These are phyloP conservation scores for Macrobrachium nipponense DNA, from an alignment of 1,140 invertebrate species.

Conservation along the genomic window DNA sequence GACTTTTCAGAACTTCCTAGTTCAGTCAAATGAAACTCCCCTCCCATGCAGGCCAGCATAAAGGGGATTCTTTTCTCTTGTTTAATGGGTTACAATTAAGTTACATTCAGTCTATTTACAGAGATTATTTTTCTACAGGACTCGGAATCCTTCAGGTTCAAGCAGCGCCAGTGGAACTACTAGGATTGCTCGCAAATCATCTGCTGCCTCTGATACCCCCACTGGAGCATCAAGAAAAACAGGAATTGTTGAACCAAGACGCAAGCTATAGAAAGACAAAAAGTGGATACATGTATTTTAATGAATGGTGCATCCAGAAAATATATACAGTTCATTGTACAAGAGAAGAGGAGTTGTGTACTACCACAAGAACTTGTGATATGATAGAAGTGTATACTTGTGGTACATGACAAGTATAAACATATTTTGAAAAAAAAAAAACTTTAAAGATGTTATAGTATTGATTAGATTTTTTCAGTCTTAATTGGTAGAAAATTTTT, in stretches of 20 bases:
- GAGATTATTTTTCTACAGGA: slow-evolving; percentile 53
- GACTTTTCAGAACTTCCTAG: too few relatives aligned
- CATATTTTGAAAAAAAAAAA: too few relatives aligned
- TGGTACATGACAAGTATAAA: background rate
- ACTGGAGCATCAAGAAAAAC: slow-evolving; percentile 68
- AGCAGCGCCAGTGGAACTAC: slow-evolving; percentile 74
- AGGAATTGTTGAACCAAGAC: slow-evolving; percentile 55
- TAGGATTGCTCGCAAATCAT: slow-evolving; percentile 76
- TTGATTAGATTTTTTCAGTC: slow-evolving; percentile 9
- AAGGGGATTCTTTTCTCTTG: background rate
- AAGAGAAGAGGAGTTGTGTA: too few relatives aligned
- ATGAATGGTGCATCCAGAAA: background rate
- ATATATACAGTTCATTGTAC: slow-evolving; percentile 14
- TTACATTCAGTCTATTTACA: too few relatives aligned
- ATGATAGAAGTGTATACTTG: slow-evolving; percentile 14
- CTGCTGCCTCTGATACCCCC: slow-evolving; percentile 76
- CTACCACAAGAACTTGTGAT: background rate
- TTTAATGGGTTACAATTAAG: too few relatives aligned
- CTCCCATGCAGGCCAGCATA: background rate
- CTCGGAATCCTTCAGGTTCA: slow-evolving; percentile 67
- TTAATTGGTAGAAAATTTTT: slow-evolving; percentile 36
- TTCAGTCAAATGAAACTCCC: too few relatives aligned
- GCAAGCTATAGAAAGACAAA: slow-evolving; percentile 29
- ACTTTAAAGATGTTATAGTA: background rate
- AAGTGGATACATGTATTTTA: background rate